phyloP scores from a whole-genome alignment of 2,113 vertebrate genomes.

The Typhlomys cinereus region DNA sequence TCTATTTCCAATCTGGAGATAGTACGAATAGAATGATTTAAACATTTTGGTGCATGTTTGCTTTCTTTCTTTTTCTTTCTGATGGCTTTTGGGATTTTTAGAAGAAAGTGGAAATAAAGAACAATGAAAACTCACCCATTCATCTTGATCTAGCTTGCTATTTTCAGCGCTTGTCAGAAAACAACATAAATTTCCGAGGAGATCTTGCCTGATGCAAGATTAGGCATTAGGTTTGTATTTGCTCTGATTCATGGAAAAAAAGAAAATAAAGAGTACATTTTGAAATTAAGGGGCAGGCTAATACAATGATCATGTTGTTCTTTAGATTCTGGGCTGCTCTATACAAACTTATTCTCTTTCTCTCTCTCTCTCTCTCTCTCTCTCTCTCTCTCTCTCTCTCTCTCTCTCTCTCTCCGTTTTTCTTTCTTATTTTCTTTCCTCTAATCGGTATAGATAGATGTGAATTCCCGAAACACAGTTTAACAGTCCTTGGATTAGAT shows the following conservation, averaged over 20 bases:
- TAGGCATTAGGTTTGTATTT: background rate
- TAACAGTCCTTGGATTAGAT: background rate
- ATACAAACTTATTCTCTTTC: background rate
- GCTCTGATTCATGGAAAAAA: constrained; percentile 14
- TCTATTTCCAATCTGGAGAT: background rate
- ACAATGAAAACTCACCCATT: background rate
- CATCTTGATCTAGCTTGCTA: constrained; percentile 41
- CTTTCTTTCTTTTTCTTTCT: background rate
- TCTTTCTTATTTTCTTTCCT: background rate
- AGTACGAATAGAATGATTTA: background rate
- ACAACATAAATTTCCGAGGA: background rate
- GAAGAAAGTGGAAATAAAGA: background rate
- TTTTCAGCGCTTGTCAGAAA: constrained; percentile 7
- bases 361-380: background rate
- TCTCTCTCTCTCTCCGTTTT: background rate
- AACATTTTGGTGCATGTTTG: background rate
- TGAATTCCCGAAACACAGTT: constrained; percentile 60
- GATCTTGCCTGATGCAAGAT: background rate
- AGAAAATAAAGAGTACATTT: background rate
- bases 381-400: background rate
- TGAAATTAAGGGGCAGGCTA: background rate
- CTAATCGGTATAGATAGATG: background rate
- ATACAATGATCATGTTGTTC: constrained; percentile 10
- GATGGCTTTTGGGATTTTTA: constrained; percentile 4
- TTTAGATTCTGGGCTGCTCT: background rate